Conservation (phyloP, 2,113 vertebrate genomes). For the Pantherophis guttatus region DNA sequence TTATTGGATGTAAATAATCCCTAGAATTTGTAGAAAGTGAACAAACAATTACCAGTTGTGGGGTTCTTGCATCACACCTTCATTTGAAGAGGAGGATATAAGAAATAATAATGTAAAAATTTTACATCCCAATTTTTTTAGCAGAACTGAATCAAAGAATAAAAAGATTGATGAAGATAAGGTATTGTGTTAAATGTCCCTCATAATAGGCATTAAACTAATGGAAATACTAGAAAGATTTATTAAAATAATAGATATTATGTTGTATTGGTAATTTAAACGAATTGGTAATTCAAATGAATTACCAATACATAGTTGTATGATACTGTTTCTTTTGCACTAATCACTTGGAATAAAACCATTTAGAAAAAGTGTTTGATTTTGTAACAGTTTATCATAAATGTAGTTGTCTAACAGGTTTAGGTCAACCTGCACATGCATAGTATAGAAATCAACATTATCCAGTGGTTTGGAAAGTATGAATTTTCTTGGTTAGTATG, state of each 20-base stretch:
- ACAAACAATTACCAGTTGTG: neutral
- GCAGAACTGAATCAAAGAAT: neutral
- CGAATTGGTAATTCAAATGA: neutral
- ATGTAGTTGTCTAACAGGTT: slow-evolving; percentile 5
- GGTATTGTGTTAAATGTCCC: neutral
- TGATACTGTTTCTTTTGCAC: neutral
- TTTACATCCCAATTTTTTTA: neutral
- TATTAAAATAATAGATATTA: neutral
- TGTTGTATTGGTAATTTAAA: neutral
- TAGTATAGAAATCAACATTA: neutral
- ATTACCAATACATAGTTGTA: neutral
- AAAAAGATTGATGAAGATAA: neutral
- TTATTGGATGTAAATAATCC: neutral
- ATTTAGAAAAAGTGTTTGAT: neutral
- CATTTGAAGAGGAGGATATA: neutral
- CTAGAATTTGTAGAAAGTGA: neutral
- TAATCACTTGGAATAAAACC: fast-evolving
- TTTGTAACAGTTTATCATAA: fast-evolving
- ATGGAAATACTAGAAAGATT: neutral
- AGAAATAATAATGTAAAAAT: neutral
- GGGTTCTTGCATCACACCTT: neutral
- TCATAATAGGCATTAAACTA: neutral
- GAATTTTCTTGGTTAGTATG: neutral
- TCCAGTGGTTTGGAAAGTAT: neutral
- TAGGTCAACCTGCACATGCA: neutral